phyloP scores from a whole-genome alignment of 2,888 invertebrate genomes.

The Caenorhabditis imperialis region DNA sequence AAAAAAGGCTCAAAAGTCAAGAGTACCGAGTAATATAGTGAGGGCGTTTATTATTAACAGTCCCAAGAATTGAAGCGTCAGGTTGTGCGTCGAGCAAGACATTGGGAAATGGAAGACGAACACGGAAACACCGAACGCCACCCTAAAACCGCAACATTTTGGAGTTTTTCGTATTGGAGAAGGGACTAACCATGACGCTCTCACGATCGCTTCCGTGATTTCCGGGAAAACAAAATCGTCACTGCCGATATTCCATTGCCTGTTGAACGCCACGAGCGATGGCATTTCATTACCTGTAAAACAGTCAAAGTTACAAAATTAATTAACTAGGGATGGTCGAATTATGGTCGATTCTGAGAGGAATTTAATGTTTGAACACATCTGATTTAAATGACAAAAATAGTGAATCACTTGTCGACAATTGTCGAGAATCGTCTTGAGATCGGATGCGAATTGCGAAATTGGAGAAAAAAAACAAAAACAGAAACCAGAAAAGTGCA shows the following conservation, averaged over 20 bases:
- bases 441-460: too few relatives aligned
- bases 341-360: too few relatives aligned
- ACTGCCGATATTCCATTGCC: constrained; percentile 91
- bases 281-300: constrained; percentile 83
- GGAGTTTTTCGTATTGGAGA: constrained; percentile 60
- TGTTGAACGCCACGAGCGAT: constrained; percentile 88
- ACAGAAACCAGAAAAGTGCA: constrained; percentile 6
- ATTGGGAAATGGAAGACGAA: constrained; percentile 73
- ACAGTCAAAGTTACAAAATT: too few relatives aligned
- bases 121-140: constrained; percentile 55
- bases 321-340: too few relatives aligned
- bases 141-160: constrained; percentile 26
- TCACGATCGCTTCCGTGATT: constrained; percentile 79
- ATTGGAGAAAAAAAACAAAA: too few relatives aligned
- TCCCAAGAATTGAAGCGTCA: constrained; percentile 49
- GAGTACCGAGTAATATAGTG: constrained; percentile 47
- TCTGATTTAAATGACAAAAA: too few relatives aligned
- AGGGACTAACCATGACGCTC: constrained; percentile 80
- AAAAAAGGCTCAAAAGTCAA: constrained; percentile 3
- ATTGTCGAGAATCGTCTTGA: background rate
- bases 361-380: too few relatives aligned
- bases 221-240: constrained; percentile 93
- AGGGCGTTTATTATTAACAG: constrained; percentile 78
- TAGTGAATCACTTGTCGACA: background rate
- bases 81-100: constrained; percentile 60